A percentile compares a stretch with the other conserved stretches of the same genome.
Evolutionary conservation across 30 jellyfish, hydroid and myxozoan species (phyloP).

Genomic region (Cassiopea andromeda): DNA sequence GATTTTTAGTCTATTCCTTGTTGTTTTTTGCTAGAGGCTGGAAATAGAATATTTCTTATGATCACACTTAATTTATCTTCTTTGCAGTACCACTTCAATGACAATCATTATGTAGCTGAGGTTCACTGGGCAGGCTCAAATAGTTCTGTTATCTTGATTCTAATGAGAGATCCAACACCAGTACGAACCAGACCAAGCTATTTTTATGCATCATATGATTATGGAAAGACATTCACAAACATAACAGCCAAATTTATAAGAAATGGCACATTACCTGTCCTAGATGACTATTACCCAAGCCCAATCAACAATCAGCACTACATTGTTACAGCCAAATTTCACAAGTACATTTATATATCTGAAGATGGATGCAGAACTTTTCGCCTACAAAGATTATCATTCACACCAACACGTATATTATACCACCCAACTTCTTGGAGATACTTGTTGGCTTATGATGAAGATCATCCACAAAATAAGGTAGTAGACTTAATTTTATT

Average conservation of each 20-base stretch:
- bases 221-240: slow-evolving; percentile 79
- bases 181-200: slow-evolving; percentile 76
- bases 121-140: slow-evolving; percentile 99
- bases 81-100: slow-evolving; percentile 85
- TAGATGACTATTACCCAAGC: slow-evolving; percentile 89
- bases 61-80: neutral
- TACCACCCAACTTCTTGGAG: slow-evolving; percentile 70
- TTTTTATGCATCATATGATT: slow-evolving; percentile 86
- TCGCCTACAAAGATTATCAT: slow-evolving; percentile 36
- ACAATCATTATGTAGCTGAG: slow-evolving; percentile 89
- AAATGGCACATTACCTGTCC: slow-evolving; percentile 79
- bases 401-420: slow-evolving; percentile 79
- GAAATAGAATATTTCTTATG: neutral
- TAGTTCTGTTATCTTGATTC: slow-evolving; percentile 85
- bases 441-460: slow-evolving; percentile 84
- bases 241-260: slow-evolving; percentile 62
- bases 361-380: slow-evolving; percentile 77
- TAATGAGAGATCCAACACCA: slow-evolving; percentile 88
- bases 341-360: slow-evolving; percentile 70
- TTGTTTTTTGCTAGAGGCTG: neutral
- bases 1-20: no score
- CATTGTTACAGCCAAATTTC: slow-evolving; percentile 86
- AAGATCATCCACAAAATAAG: slow-evolving; percentile 81
- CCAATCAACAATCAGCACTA: slow-evolving; percentile 76
- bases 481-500: slow-evolving; percentile 7